Base-by-base conservation (phyloP, 2,797 vertebrate species). In the Sternotherus odoratus region DNA sequence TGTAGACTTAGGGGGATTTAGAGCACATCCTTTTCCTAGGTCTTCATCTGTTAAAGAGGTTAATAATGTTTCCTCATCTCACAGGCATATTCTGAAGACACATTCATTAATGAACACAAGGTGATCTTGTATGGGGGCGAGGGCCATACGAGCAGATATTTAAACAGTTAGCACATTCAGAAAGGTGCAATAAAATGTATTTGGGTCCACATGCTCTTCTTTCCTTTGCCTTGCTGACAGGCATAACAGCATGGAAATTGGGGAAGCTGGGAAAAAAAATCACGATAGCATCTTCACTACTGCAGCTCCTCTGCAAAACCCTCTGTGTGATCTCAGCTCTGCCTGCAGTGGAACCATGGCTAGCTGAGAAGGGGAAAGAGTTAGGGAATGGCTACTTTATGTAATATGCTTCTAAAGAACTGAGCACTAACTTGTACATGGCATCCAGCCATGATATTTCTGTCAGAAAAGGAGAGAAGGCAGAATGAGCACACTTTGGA, bases 341-440 rank as follows among this genome's bases (percentile, higher is more conserved):
- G 24, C 1, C 0, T 0, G 0, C 23, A 1, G 1, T 54, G 57
- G 39, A 5, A 50, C 46, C 12, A 3, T 10, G 10, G 15, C 24
- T 50, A 87, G 49, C 63, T 26, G 49, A 53, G 50, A 19, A 60
- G 51, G 19, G 33, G 77, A 11, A 50, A 56, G 30, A 19, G 75
- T 0, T 54, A 23, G 85, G 19, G 72, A 26, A 74, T 24, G 33
- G 28, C 49, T 49, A 36, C 5, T 15, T 24, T 57, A 8, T 53
- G 21, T 28, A 77, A 51, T 77, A n/a, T 21, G 19, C 75, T 82
- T 49, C 72, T 43, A n/a, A 51, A 17, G 43, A 36, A 66, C n/a
- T 8, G 43, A 84, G 36, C 16, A 21, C n/a, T 28, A 36, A 17
- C 66, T 43, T 8, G 24, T 24, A 30, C 5, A 12, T 83, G 72